phyloP scores from a whole-genome alignment of 2,113 vertebrate genomes.

The Pelecanus crispus region DNA sequence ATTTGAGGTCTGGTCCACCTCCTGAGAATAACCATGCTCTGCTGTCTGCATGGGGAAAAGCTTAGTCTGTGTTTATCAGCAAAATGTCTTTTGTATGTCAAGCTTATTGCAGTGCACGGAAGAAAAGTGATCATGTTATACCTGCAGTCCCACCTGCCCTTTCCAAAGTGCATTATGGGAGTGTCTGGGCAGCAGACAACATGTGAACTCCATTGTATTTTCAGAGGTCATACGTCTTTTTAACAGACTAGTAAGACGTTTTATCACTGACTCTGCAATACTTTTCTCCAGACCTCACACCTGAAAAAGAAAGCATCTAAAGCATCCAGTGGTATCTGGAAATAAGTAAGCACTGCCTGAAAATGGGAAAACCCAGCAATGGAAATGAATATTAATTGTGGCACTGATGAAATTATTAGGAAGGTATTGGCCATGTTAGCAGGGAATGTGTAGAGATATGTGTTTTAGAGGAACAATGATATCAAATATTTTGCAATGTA shows the following conservation, averaged over 20 bases:
- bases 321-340: neutral
- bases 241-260: neutral
- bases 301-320: neutral
- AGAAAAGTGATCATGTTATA: neutral
- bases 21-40: neutral
- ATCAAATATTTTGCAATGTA: neutral
- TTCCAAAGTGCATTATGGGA: neutral
- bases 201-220: neutral
- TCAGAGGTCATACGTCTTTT: neutral
- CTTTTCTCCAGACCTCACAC: neutral
- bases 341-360: neutral
- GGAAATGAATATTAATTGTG: neutral
- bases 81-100: neutral
- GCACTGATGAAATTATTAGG: neutral
- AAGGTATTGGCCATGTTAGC: neutral
- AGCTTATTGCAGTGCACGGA: neutral
- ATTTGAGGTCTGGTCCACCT: neutral
- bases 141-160: neutral
- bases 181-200: neutral
- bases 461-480: neutral
- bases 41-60: neutral
- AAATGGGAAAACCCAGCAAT: neutral
- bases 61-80: neutral
- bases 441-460: neutral
- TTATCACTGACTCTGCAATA: neutral